Conservation (phyloP, 2,888 invertebrate genomes). For the Hydroisotoma schaefferi region DNA sequence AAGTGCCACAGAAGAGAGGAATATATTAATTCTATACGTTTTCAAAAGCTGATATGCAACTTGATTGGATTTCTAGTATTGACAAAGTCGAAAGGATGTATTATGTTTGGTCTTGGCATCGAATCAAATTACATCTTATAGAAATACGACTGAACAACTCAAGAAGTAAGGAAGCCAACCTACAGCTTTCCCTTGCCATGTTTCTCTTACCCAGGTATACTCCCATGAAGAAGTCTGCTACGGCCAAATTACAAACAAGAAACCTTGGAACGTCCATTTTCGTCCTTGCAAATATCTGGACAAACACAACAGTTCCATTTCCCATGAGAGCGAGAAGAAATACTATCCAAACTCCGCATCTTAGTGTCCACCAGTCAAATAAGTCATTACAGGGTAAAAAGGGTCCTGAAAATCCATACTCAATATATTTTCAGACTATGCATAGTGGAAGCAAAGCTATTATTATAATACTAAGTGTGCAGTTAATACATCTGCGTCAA, state of each 20-base stretch:
- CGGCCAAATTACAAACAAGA: conserved; percentile 92
- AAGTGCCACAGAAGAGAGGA: neutral
- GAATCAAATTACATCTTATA: conserved; percentile 7
- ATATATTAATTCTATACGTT: neutral
- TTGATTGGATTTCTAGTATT: conserved; percentile 1
- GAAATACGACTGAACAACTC: neutral
- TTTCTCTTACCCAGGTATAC: conserved; percentile 70
- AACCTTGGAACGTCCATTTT: conserved; percentile 97
- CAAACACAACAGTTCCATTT: conserved; percentile 92
- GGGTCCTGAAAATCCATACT: conserved; percentile 72
- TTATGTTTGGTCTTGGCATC: neutral
- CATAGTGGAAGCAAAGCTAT: too few species aligned
- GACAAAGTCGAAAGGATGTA: neutral
- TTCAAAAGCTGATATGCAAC: neutral
- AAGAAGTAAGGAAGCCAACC: neutral
- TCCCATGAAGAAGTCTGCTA: conserved; percentile 97
- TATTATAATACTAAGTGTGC: too few species aligned
- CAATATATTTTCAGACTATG: conserved; percentile 9
- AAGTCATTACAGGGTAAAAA: conserved; percentile 93
- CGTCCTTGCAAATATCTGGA: conserved; percentile 81
- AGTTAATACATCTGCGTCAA: too few species aligned
- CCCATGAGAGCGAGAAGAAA: conserved; percentile 92
- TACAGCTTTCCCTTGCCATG: conserved; percentile 2
- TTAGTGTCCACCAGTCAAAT: conserved; percentile 96
- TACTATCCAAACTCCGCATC: conserved; percentile 96